Conservation (phyloP, 2,888 invertebrate species). For the Synergus japonicus region DNA sequence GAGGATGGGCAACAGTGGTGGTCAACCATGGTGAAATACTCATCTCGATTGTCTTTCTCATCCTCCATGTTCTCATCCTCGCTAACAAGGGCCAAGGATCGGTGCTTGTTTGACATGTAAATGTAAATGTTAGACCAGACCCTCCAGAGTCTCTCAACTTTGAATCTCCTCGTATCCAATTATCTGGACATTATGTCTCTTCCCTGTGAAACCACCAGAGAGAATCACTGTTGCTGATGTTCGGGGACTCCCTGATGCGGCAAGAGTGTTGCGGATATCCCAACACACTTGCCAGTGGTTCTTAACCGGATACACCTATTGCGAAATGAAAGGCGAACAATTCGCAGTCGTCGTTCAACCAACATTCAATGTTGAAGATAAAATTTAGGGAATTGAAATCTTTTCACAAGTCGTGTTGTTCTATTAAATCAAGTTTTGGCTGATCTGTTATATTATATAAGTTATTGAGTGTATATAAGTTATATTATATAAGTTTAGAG, state of each 20-base stretch:
- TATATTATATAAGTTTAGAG: too few species aligned
- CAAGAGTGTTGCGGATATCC: constrained; percentile 66
- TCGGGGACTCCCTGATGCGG: constrained; percentile 62
- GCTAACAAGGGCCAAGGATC: constrained; percentile 66
- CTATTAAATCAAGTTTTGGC: not conserved
- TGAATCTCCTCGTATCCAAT: constrained; percentile 28
- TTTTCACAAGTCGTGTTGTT: not conserved
- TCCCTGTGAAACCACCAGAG: constrained; percentile 43
- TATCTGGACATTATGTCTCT: constrained; percentile 31
- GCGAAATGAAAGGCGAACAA: not conserved
- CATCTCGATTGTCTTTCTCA: constrained; percentile 41
- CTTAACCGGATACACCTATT: constrained; percentile 44
- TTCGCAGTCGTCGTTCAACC: not conserved
- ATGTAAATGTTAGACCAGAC: constrained; percentile 72
- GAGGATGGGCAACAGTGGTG: constrained; percentile 47
- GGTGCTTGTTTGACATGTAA: constrained; percentile 73
- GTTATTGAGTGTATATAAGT: too few species aligned
- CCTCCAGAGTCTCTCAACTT: constrained; percentile 61
- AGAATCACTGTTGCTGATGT: constrained; percentile 62
- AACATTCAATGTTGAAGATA: not conserved
- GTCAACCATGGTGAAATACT: constrained; percentile 51
- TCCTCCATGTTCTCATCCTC: constrained; percentile 53
- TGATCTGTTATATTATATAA: not conserved
- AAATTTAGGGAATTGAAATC: not conserved
- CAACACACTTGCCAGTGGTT: constrained; percentile 64